Base-by-base conservation (phyloP, 2,113 vertebrate genomes). In the Himantopus leucocephalus region DNA sequence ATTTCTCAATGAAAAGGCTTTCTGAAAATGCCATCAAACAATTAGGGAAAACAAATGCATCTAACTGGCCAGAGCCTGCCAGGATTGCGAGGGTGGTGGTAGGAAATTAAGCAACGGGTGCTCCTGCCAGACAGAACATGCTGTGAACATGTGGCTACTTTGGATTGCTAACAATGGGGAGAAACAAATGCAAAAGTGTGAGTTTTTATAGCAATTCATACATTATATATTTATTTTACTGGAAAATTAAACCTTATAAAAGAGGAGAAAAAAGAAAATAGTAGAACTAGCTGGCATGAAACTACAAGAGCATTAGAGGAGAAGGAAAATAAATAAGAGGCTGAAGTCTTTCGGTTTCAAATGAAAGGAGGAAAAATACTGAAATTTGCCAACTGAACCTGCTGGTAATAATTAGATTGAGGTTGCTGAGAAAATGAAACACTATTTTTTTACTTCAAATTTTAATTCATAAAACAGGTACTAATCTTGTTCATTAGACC, bases 401-500 rank as follows among this genome's bases (percentile, higher is more conserved):
- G 88, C 94, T 98, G 96, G 88, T 87, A 96, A 86, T 95, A 97
- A 96, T 98, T 97, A 98, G 85, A 62, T 63, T 76, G 88, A 71
- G 47, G 64, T 72, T 93, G 26, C 59, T 89, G 86, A 96, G 93
- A 98, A 98, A 97, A 97, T 96, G 95, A 98, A 98, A 97, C 91
- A 91, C 71, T 84, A n/a, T 87, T 70, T 79, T 96, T 96, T 90
- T 59, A 63, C 71, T 91, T 96, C 53, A 96, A 71, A 75, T 96
- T 95, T 96, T 91, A 96, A 97, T 97, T 97, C 94, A 93, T 81
- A 71, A 96, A 78, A 32, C 86, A 96, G 88, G 63, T 71, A 91
- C 21, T 59, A 94, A 96, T 64, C 79, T 67, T 7, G 14, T 78
- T 76, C 80, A 77, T 97, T 83, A 78, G 43, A 95, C 73, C 68